phyloP scores from a whole-genome alignment of 2,113 vertebrate species.

The Polypterus senegalus region DNA sequence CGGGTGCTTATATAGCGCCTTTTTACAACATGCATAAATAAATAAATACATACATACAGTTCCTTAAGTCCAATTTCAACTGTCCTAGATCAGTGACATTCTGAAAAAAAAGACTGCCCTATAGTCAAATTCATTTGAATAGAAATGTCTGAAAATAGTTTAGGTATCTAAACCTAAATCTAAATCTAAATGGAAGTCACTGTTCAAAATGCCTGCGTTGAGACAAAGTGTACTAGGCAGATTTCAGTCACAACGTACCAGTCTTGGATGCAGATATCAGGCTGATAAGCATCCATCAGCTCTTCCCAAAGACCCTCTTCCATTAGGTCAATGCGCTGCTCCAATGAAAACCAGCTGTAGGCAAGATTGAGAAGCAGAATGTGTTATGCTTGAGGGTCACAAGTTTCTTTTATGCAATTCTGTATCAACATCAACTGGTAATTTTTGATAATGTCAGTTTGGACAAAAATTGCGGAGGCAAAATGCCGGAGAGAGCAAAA shows the following conservation, averaged over 20 bases:
- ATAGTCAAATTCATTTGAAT: background rate
- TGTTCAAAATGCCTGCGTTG: background rate
- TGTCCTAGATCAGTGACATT: too few species aligned
- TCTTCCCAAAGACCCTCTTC: slow-evolving; percentile 67
- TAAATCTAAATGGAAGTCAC: background rate
- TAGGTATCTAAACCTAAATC: too few species aligned
- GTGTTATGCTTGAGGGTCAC: too few species aligned
- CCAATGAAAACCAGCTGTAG: slow-evolving; percentile 65
- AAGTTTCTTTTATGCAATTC: too few species aligned
- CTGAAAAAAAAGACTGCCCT: background rate
- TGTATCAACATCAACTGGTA: too few species aligned
- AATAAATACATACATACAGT: too few species aligned
- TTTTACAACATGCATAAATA: too few species aligned
- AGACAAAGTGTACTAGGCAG: fast-evolving
- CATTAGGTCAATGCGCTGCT: slow-evolving; percentile 65
- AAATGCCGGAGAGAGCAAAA: too few species aligned
- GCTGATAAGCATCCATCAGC: slow-evolving; percentile 63
- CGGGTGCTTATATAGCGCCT: too few species aligned
- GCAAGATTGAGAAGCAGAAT: background rate
- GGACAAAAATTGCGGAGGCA: too few species aligned
- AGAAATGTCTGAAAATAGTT: background rate
- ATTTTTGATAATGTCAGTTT: too few species aligned
- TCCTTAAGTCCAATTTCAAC: too few species aligned
- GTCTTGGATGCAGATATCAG: slow-evolving; percentile 63
- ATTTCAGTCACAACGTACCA: slow-evolving; percentile 40